These are phyloP conservation scores for Leptinotarsa defecta DNA, from an alignment of 1,140 invertebrate genomes.

Conservation along the genomic window DNA sequence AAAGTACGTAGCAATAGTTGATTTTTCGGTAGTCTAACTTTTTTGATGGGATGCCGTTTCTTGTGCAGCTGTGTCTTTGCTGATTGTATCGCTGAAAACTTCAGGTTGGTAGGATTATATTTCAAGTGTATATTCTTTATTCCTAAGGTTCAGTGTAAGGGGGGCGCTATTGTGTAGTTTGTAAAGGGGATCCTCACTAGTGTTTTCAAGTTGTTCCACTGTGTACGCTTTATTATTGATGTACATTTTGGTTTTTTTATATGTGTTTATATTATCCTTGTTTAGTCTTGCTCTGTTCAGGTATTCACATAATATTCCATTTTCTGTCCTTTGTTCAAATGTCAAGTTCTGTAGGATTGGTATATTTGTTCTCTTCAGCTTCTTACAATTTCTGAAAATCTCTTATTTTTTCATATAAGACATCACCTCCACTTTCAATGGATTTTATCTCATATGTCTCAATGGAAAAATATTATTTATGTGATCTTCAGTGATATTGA, in stretches of 20 bases:
- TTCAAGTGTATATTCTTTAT: background rate
- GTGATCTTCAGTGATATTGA: conserved; percentile 11
- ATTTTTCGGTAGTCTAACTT: background rate
- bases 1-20: background rate
- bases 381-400: background rate
- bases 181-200: background rate
- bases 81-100: background rate
- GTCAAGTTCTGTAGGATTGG: background rate
- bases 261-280: background rate
- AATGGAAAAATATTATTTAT: background rate
- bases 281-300: background rate
- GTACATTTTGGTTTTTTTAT: background rate
- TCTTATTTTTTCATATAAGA: background rate
- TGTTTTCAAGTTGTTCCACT: background rate
- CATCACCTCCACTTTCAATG: background rate
- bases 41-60: background rate
- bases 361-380: conserved; percentile 12
- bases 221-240: conserved; percentile 9
- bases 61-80: background rate
- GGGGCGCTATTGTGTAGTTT: background rate
- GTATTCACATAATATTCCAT: conserved; percentile 13
- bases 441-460: background rate
- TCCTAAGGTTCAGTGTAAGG: background rate
- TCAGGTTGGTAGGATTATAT: conserved; percentile 9
- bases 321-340: conserved; percentile 14